These are phyloP conservation scores for Cotesia chilonis DNA, from an alignment of 1,140 invertebrate genomes.

Conservation along the genomic window DNA sequence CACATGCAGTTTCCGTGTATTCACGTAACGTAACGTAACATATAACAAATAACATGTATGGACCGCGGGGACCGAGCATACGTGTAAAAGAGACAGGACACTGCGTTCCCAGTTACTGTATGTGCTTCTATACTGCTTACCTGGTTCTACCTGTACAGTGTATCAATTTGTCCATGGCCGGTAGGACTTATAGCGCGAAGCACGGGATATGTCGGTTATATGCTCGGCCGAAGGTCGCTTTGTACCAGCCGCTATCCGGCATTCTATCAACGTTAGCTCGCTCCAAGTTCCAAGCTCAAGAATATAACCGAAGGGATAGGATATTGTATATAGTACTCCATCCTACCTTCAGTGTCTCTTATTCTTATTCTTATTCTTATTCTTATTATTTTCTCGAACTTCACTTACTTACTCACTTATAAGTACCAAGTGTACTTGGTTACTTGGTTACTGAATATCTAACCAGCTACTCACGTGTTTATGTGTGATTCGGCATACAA, in stretches of 20 bases:
- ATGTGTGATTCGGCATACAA: background rate
- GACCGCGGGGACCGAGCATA: slow-evolving; percentile 5
- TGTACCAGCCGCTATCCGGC: slow-evolving; percentile 62
- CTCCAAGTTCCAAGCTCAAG: slow-evolving; percentile 3
- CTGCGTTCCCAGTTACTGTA: slow-evolving; percentile 52
- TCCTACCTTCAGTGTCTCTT: too few relatives aligned
- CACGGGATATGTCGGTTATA: slow-evolving; percentile 36
- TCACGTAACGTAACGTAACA: background rate
- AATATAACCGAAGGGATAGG: background rate
- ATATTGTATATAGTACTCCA: too few relatives aligned
- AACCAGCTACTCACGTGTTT: too few relatives aligned
- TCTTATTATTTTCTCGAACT: too few relatives aligned
- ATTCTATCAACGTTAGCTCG: slow-evolving; percentile 56
- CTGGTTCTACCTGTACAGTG: slow-evolving; percentile 12
- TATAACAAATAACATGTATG: background rate
- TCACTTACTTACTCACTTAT: too few relatives aligned
- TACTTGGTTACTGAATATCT: slow-evolving; percentile 3
- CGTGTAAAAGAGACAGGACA: slow-evolving; percentile 35
- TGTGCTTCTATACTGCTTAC: too few relatives aligned
- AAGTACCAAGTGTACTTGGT: too few relatives aligned
- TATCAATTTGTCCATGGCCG: slow-evolving; percentile 62
- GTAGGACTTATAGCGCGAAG: slow-evolving; percentile 49
- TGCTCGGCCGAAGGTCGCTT: slow-evolving; percentile 58
- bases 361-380: too few relatives aligned
- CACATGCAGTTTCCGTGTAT: background rate